These are phyloP conservation scores for Odocoileus virginianus DNA, from an alignment of 2,113 vertebrate species.

Conservation along the genomic window DNA sequence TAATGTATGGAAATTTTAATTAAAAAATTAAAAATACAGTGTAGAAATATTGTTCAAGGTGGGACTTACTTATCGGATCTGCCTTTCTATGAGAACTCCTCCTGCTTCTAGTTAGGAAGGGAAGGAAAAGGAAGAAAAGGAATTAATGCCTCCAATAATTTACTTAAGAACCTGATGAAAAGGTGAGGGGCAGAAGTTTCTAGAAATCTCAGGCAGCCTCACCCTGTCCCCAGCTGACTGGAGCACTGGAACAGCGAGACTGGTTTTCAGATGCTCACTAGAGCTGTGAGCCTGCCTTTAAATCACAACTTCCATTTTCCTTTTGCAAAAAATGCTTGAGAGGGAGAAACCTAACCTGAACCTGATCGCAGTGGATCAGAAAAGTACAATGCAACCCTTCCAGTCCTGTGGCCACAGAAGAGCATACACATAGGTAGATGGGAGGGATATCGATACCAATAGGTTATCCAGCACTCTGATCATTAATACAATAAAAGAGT, in stretches of 20 bases:
- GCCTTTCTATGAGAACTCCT: background rate
- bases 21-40: background rate
- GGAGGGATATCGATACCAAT: background rate
- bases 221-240: background rate
- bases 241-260: background rate
- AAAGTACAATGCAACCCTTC: background rate
- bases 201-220: background rate
- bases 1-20: background rate
- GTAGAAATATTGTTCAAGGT: background rate
- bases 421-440: background rate
- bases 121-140: background rate
- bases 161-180: background rate
- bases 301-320: background rate
- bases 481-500: background rate
- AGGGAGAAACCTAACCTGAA: background rate
- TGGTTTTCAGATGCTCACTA: background rate
- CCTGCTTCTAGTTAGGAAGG: background rate
- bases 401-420: background rate
- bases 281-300: background rate
- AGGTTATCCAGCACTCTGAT: background rate
- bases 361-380: no score
- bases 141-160: background rate
- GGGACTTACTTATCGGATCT: background rate
- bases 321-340: background rate
- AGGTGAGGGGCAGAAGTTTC: background rate